phyloP scores from a whole-genome alignment of 2,113 vertebrate species.

The Dasypus novemcinctus region DNA sequence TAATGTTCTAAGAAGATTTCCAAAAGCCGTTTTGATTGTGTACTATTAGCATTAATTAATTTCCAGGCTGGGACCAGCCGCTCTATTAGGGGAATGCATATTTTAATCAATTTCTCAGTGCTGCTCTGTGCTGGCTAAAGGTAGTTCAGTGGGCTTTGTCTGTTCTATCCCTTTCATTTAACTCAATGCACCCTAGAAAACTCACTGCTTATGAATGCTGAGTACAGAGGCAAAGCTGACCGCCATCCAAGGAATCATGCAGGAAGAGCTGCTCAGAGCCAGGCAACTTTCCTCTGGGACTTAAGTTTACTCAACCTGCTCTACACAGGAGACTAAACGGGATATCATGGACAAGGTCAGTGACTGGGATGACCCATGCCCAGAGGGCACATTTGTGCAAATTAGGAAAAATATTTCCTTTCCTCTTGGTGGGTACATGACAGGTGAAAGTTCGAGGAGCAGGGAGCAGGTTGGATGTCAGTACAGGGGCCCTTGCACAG shows the following conservation, averaged over 20 bases:
- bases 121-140: constrained; percentile 73
- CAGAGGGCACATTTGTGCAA: rapidly evolving
- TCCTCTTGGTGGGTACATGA: background rate
- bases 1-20: constrained; percentile 85
- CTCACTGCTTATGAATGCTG: constrained; percentile 57
- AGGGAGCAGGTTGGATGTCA: rapidly evolving
- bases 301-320: background rate
- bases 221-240: constrained; percentile 64
- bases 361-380: too few relatives aligned
- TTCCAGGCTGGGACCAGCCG: constrained; percentile 81
- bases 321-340: rapidly evolving
- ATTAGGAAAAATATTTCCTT: background rate
- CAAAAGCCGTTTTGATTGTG: constrained; percentile 85
- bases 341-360: rapidly evolving
- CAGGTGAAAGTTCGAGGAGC: background rate
- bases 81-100: constrained; percentile 80
- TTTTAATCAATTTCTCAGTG: constrained; percentile 84
- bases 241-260: constrained; percentile 10
- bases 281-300: background rate
- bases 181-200: constrained; percentile 63
- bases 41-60: constrained; percentile 87
- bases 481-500: rapidly evolving
- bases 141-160: constrained; percentile 76
- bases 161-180: constrained; percentile 60
- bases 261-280: background rate